Conservation (phyloP, 2,113 vertebrate genomes). For the Prunella himalayana region DNA sequence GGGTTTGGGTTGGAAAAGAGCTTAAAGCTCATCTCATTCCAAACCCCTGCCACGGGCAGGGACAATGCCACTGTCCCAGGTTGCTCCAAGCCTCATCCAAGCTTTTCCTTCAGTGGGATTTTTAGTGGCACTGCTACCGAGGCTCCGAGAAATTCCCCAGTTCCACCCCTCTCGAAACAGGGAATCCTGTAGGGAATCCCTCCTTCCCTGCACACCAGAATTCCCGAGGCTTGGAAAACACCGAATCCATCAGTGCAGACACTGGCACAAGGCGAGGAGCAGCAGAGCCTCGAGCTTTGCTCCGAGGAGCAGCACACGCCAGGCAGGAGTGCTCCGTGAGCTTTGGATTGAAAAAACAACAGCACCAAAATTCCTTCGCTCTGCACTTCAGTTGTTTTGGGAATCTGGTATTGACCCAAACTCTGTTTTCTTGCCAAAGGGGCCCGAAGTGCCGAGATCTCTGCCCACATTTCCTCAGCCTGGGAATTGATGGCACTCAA, state of each 20-base stretch:
- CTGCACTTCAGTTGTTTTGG: background rate
- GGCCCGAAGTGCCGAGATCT: no score
- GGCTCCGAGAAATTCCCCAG: background rate
- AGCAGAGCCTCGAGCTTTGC: background rate
- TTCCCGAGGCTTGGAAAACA: background rate
- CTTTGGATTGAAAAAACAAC: background rate
- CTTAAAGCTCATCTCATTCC: no score
- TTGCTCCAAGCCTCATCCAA: background rate
- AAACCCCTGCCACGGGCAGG: rapidly evolving
- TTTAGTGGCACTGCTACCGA: background rate
- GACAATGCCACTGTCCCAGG: background rate
- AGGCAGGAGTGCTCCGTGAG: rapidly evolving
- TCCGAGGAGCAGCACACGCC: no score
- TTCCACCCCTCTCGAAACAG: background rate
- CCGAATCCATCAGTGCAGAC: background rate
- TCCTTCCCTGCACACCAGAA: background rate
- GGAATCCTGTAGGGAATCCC: background rate
- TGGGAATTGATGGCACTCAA: background rate
- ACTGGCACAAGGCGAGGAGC: rapidly evolving
- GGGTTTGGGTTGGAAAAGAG: background rate
- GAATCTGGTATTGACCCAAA: background rate
- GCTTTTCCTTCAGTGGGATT: background rate
- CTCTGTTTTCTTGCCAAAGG: background rate
- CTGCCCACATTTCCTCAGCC: background rate
- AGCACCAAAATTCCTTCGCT: background rate